Base-by-base conservation (phyloP, 2,797 vertebrate genomes). In the Darevskia nairensis region DNA sequence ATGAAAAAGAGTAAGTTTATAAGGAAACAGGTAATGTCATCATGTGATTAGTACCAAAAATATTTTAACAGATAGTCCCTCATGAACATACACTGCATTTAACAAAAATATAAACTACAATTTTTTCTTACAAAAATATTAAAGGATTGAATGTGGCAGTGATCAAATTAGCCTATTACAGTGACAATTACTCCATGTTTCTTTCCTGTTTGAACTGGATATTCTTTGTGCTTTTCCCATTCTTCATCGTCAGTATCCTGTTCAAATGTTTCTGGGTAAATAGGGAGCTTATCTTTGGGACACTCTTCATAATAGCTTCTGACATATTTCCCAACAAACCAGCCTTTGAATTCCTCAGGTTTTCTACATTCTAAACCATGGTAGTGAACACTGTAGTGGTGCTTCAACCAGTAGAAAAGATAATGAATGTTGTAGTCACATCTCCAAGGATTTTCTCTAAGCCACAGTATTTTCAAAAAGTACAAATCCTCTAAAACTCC, bases 351-450 rank as follows among this genome's bases (percentile, higher is more conserved):
- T 94, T 99, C 98, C 55, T 94, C 95, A 0, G 99, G 99, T 27
- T 84, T 96, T 80, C 97, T 97, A 95, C 99, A 99, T 90, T 97
- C 96, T 87, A 99, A 97, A 81, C 98, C 99, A 0, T 94, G 97
- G 94, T 98, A 96, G 83, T 96, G 95, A 82, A 99, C 98, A 0
- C 97, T 97, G 1, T 98, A 98, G 92, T 99, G 99, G 89, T 98
- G 98, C 93, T 98, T 98, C 88, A 99, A 95, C 99, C 99, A 99
- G 95, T 99, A 99, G 96, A 98, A 97, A 96, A 99, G 96, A 95
- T 99, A 99, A 96, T 99, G 99, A 94, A 99, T 99, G 95, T 98
- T 98, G 96, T 99, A 99, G 96, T 99, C 99, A 83, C 99, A 99
- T 95, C 97, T 96, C 99, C 99, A 99, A 66, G 98, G 98, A 94